Evolutionary conservation across 2,113 vertebrate species (phyloP), one percentile per base, ranked within the genome.

Genomic region (Pelobates fuscus): DNA sequence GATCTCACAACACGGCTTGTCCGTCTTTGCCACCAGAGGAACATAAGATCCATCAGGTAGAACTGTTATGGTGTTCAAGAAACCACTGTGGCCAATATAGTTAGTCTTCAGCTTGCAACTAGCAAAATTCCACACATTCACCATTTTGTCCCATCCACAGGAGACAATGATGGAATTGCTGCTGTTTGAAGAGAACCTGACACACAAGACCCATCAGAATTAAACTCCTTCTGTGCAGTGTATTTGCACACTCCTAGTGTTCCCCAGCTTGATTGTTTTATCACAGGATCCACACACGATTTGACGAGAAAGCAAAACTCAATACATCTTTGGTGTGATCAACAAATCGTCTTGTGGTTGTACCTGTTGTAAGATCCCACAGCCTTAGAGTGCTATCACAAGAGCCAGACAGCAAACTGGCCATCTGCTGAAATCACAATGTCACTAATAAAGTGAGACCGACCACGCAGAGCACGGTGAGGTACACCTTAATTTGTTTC

Each of bases 91-190:
- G n/a, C 96, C 97, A 8, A 98, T 96, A 84, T 99, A 95, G 84
- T 98, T 98, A 1, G 97, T 98, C 90, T 98, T 98, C 89, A 98
- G 90, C 76, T 98, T 98, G 88, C 96, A 99, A 87, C 98, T 99
- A 2, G 96, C 95, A 85, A 98, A 78, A 79, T 99, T 99, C 96
- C 97, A 98, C 2, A 97, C 97, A 93, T 98, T 98, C 58, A 99
- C 97, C 88, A 97, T 87, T 78, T 95, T 98, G 85, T 98, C 97
- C 96, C 97, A 99, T 63, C 96, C 95, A 0, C 96, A 98, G n/a
- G n/a, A n/a, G n/a, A n/a, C n/a, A n/a, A n/a, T n/a, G n/a, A n/a
- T n/a, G n/a, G n/a, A n/a, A n/a, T n/a, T n/a, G n/a, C n/a, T n/a
- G n/a, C n/a, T n/a, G n/a, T n/a, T n/a, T n/a, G n/a, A n/a, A n/a